Evolutionary conservation across 2,888 invertebrate genomes (phyloP), one percentile per base, ranked within the genome.

Genomic region (Eustalomyia histrio): DNA sequence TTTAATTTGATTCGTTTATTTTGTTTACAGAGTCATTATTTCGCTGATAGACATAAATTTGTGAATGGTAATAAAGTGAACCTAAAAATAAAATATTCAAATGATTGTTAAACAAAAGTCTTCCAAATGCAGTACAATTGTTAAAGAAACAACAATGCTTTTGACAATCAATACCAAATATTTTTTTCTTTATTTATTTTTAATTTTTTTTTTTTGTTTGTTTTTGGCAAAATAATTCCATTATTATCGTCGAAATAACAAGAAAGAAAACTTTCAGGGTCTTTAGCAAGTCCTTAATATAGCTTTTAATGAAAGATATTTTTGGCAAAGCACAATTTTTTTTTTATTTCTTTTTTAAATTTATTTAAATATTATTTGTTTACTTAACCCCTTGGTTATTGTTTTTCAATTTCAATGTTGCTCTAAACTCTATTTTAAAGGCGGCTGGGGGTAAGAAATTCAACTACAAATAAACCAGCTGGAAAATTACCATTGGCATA

Each of bases 381-480:
- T 85, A 74, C 82, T 84, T 83, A 84, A 83, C 83, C 84, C 84
- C 84, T 83, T 74, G 83, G 85, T 79, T 85, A 85, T 85, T 85
- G 84, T 83, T 83, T 82, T 85, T 84, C 83, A 84, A 85, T 85
- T 84, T 83, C 73, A 83, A 80, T 83, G 85, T 83, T 82, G 83
- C 84, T 83, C 72, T 72, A 29, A 29, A 29, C 29, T 4, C 1
- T 4, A 29, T 47, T 12, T 39, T 9, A 39, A 39, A 39, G 39
- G 39, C 39, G 29, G 7, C 7, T 6, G 29, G 29, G 29, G 7
- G 7, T 7, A 29, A 29, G 7, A 6, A 29, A 29, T 29, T 29
- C 1, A 29, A 6, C 3, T 29, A 29, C 7, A 29, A 29, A 29
- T 29, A 29, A 3, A 29, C 3, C 3, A 1, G 29, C 29, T 6